Evolutionary conservation across 1,140 invertebrate genomes (phyloP), one percentile per base, ranked within the genome.

Genomic region (Drosophila sucinea): DNA sequence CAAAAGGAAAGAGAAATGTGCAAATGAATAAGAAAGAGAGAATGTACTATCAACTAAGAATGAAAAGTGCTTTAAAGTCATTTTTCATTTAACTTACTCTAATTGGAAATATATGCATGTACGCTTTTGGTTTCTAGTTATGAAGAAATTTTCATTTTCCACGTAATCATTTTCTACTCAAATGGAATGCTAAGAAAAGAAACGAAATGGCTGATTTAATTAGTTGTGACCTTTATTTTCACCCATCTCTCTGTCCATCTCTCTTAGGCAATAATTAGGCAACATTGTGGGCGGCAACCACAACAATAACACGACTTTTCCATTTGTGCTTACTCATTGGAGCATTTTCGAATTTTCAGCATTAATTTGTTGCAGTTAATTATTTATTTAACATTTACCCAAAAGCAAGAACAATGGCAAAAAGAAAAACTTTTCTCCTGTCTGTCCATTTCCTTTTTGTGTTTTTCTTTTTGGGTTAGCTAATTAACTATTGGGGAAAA

Each of bases 281-380:
- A 47, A 47, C 23, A 47, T 40, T 40, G 10, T 40, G 32, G 35
- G 23, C 35, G 4, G 17, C n/a, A 58, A 58, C 30, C 30, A 25
- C 38, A 40, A 47, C n/a, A 58, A 47, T 38, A 63, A 32, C 56
- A 58, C 8, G 33, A 58, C 23, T 35, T 23, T 58, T 58, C 29
- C n/a, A 58, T 35, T 35, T 58, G 30, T 58, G 56, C 32, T 35
- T 29, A 62, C 41, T 60, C 57, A 63, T 27, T 63, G 62, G 60
- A 67, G 71, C 67, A 56, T 77, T 56, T 6, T 55, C 27, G 47
- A 60, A 68, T 54, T 69, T 64, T 60, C 35, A 27, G 41, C 58
- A 62, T 70, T 67, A 47, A 67, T 51, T 67, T 73, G 30, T 57
- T 58, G 32, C 38, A 70, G 54, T 57, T 66, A 77, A 74, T 77